These are phyloP conservation scores for Oligia fasciuncula DNA, from an alignment of 2,888 invertebrate species.

Conservation along the genomic window DNA sequence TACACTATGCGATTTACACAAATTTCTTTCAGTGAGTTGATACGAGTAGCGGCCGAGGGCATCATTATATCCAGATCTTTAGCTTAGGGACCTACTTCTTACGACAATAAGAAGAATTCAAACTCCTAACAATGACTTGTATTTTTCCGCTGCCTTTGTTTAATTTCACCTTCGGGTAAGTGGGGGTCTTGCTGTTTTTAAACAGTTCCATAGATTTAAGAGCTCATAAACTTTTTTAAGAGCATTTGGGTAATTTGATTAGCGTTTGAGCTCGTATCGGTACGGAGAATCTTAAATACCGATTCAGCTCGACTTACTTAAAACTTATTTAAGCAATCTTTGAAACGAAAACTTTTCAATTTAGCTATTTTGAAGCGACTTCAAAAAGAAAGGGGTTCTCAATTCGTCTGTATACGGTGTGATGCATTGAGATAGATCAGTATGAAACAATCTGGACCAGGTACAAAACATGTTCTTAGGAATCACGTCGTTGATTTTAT, in stretches of 20 bases:
- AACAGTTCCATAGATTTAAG: constrained; percentile 37
- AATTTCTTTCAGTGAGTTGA: constrained; percentile 50
- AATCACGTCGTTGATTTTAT: neutral
- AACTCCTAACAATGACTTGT: constrained; percentile 38
- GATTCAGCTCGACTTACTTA: constrained; percentile 47
- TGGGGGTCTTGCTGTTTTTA: constrained; percentile 27
- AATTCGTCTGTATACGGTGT: neutral
- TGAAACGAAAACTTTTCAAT: constrained; percentile 57
- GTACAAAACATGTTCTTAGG: neutral
- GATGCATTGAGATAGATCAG: neutral
- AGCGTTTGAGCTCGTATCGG: constrained; percentile 56
- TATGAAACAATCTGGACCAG: neutral
- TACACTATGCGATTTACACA: constrained; percentile 55
- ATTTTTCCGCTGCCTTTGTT: constrained; percentile 46
- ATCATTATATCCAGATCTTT: constrained; percentile 52
- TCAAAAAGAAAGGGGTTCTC: constrained; percentile 8
- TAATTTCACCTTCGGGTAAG: constrained; percentile 25
- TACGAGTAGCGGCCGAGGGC: constrained; percentile 41
- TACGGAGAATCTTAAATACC: constrained; percentile 55
- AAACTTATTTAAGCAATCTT: constrained; percentile 51
- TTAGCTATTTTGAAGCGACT: constrained; percentile 30
- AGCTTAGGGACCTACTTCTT: constrained; percentile 16
- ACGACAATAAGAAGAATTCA: constrained; percentile 36
- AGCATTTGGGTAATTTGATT: constrained; percentile 63
- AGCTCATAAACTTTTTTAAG: constrained; percentile 53